Conservation (phyloP, 2,888 invertebrate genomes). For the Harmothoe impar region DNA sequence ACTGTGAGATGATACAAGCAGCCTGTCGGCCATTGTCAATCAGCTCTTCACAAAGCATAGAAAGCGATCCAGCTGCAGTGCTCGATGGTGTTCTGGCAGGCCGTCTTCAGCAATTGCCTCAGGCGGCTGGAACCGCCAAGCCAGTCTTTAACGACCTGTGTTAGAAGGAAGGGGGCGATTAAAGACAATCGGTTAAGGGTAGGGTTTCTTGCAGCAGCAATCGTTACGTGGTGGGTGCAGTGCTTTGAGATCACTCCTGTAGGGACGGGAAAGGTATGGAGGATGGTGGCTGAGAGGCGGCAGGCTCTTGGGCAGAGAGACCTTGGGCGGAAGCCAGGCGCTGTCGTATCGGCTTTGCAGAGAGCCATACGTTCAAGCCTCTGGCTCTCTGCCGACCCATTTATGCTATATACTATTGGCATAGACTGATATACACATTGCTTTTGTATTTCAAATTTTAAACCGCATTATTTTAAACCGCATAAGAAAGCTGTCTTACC, state of each 20-base stretch:
- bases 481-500: too few species aligned
- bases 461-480: too few species aligned
- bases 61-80: constrained; percentile 32
- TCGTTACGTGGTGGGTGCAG: constrained; percentile 24
- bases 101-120: constrained; percentile 53
- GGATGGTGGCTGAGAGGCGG: neutral
- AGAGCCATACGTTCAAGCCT: too few species aligned
- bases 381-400: too few species aligned
- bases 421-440: too few species aligned
- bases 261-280: neutral
- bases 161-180: neutral
- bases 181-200: neutral
- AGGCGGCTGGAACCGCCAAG: constrained; percentile 15
- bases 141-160: neutral
- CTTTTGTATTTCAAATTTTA: too few species aligned
- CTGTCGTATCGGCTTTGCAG: too few species aligned
- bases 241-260: neutral
- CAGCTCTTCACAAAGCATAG: constrained; percentile 19
- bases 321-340: neutral
- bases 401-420: too few species aligned
- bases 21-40: constrained; percentile 43
- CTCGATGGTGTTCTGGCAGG: constrained; percentile 48
- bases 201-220: neutral
- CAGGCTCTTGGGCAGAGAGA: neutral
- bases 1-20: constrained; percentile 19